Evolutionary conservation across 2,797 vertebrate species (phyloP).

Genomic region (Lacerta agilis): DNA sequence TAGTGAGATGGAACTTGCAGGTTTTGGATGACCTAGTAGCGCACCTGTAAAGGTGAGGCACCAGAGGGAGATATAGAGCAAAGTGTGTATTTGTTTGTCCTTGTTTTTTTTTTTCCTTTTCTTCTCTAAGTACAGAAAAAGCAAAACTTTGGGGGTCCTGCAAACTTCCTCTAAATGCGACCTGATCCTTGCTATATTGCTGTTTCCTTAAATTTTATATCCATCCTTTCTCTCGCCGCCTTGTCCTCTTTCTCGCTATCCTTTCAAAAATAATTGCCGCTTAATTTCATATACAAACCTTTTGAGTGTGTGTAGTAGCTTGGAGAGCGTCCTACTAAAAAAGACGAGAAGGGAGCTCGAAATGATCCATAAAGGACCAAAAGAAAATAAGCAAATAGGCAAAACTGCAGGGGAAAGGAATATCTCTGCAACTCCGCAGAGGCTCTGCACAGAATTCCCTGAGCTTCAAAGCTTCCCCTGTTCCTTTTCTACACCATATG

Average conservation of each 20-base stretch:
- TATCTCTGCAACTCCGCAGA: background rate
- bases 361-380: background rate
- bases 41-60: conserved; percentile 24
- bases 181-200: background rate
- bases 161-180: background rate
- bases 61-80: conserved; percentile 42
- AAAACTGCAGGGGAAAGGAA: background rate
- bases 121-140: background rate
- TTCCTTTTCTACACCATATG: background rate
- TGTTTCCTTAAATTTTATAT: background rate
- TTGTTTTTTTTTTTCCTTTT: background rate
- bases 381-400: background rate
- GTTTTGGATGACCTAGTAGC: background rate
- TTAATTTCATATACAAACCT: background rate
- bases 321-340: background rate
- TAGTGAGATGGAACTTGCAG: background rate
- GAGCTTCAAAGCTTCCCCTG: background rate
- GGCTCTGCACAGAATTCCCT: background rate
- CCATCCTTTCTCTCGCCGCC: background rate
- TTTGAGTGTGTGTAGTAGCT: background rate
- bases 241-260: background rate
- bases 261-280: too few species aligned
- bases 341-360: background rate
- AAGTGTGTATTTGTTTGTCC: background rate
- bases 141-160: background rate